These are phyloP conservation scores for Sminthurinus aureus DNA, from an alignment of 2,888 invertebrate species.

Conservation along the genomic window DNA sequence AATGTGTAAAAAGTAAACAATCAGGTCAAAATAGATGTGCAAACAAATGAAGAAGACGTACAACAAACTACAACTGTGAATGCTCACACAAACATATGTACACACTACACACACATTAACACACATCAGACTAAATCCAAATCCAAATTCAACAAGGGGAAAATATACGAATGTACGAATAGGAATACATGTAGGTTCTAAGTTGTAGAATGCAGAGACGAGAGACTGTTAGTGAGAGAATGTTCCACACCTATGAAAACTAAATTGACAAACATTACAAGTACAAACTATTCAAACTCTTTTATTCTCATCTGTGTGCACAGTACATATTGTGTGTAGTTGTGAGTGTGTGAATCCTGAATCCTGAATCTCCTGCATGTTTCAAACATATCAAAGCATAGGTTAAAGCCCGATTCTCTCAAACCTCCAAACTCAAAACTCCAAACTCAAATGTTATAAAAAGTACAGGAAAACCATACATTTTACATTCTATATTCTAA, in stretches of 20 bases:
- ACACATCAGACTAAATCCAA: background rate
- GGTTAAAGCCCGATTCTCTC: no score
- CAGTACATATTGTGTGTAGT: no score
- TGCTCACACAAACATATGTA: background rate
- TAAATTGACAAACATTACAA: slow-evolving; percentile 42
- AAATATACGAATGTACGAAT: background rate
- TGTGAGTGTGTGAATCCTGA: no score
- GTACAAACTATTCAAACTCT: background rate
- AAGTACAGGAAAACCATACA: no score
- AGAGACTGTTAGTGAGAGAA: background rate
- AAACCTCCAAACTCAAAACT: no score
- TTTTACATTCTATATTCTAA: no score
- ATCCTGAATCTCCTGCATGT: no score
- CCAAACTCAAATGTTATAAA: no score
- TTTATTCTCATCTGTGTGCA: background rate
- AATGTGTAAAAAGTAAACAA: slow-evolving; percentile 59
- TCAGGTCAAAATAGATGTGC: slow-evolving; percentile 59
- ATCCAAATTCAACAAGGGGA: background rate
- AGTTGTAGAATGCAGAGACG: background rate
- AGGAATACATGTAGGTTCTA: background rate
- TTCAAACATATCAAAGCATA: no score
- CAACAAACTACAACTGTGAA: slow-evolving; percentile 21
- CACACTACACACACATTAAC: background rate
- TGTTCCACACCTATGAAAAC: slow-evolving; percentile 35
- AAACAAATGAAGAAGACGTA: slow-evolving; percentile 49